Evolutionary conservation across 1,140 invertebrate genomes (phyloP), one percentile per base, ranked within the genome.

Genomic region (Micrasema minimum): DNA sequence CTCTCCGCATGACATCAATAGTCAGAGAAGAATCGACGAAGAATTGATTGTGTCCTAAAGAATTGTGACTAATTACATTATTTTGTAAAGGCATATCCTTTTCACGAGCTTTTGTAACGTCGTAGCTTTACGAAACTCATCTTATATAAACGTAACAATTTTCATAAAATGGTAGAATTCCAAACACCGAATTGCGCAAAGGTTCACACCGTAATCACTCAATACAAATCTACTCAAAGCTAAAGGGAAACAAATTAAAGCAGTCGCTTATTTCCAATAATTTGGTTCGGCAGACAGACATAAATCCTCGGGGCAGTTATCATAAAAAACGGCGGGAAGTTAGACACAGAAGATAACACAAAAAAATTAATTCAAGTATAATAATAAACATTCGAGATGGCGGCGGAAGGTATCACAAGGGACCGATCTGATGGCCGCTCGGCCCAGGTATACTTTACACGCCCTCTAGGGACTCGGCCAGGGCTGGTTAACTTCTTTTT

Each of bases 251-350:
- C 43, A n/a, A 14, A 45, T 16, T 16, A 45, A 45, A 45, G 43
- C n/a, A n/a, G n/a, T 45, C 18, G 0, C n/a, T 16, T 16, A 14
- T 45, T 45, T 45, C 18, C n/a, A 22, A 22, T 23, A 26, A 23
- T 37, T 31, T 6, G 26, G 18, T 31, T 16, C 53, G 31, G n/a
- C 26, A 37, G 53, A 38, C 31, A 35, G 26, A 37, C 31, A 57
- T 35, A 57, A 37, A 57, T 35, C 53, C 23, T 16, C 26, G 26
- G n/a, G 31, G 26, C 53, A 7, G 53, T 35, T 35, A n/a, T 14
- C 53, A 14, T 57, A 57, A 57, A 55, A 57, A 57, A 23, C 10
- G 51, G 51, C 51, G 51, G 51, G 51, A 26, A 55, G 48, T 57
- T 35, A 35, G 53, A 57, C 18, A 51, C 31, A 5, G 14, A 51